These are phyloP conservation scores for Trachelus stipa DNA, from an alignment of 2,888 invertebrate genomes.

Conservation along the genomic window DNA sequence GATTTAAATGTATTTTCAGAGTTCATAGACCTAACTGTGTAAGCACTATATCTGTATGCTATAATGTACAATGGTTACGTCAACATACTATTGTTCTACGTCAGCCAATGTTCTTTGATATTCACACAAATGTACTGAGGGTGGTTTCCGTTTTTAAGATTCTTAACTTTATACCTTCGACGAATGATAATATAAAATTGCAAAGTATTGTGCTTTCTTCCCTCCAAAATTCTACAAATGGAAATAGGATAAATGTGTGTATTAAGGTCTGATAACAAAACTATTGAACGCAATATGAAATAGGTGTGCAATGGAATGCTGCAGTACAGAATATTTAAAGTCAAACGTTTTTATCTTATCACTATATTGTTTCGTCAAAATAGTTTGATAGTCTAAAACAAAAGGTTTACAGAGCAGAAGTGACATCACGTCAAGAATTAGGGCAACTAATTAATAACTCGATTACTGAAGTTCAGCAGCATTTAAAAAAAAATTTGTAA, in stretches of 20 bases:
- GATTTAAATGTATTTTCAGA: constrained; percentile 14
- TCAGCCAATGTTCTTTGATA: not conserved
- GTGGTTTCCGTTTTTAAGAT: not conserved
- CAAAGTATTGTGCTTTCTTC: no score
- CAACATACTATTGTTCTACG: constrained; percentile 25
- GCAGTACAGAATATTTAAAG: not conserved
- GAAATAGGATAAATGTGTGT: no score
- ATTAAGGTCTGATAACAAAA: not conserved
- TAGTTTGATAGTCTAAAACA: no score
- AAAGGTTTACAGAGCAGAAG: no score
- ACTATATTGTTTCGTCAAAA: not conserved
- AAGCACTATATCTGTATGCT: not conserved
- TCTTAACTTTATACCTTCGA: no score
- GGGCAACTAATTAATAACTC: no score
- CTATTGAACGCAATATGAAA: not conserved
- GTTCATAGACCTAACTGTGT: constrained; percentile 39
- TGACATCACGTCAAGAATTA: no score
- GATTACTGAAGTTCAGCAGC: not conserved
- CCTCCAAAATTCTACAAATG: no score
- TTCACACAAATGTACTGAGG: not conserved
- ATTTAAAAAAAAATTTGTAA: not conserved
- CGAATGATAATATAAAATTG: no score
- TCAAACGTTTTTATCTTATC: not conserved
- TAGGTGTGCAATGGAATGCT: not conserved
- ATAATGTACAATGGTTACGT: constrained; percentile 17